Conservation (phyloP, 2,888 invertebrate genomes). For the Ligdia adustata region DNA sequence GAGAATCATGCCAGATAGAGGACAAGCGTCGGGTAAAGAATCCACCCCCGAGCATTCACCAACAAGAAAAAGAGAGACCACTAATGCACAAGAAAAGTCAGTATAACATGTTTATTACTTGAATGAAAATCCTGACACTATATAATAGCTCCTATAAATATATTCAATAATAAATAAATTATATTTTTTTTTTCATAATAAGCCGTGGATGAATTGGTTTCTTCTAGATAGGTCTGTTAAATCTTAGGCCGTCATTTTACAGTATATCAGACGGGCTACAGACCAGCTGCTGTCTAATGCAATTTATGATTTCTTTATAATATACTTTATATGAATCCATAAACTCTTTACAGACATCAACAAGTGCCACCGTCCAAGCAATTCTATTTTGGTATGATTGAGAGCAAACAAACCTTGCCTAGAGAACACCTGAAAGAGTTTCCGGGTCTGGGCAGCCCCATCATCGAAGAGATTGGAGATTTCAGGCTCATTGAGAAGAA, state of each 20-base stretch:
- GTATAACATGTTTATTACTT: no score
- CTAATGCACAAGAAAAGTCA: conserved; percentile 66
- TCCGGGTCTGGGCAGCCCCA: conserved; percentile 73
- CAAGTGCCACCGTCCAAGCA: conserved; percentile 70
- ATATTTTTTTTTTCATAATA: no score
- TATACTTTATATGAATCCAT: no score
- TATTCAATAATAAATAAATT: no score
- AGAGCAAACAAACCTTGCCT: conserved; percentile 65
- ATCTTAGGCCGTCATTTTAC: no score
- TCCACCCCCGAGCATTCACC: conserved; percentile 86
- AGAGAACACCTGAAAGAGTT: conserved; percentile 72
- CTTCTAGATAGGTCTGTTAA: no score
- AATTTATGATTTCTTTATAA: no score
- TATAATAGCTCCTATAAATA: no score
- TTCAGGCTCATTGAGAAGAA: conserved; percentile 76
- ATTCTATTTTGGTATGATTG: conserved; percentile 93
- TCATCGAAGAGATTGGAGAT: conserved; percentile 74
- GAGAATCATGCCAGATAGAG: conserved; percentile 72
- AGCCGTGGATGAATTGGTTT: no score
- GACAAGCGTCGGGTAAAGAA: conserved; percentile 86
- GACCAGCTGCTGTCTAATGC: no score
- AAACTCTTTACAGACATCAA: conserved; percentile 56
- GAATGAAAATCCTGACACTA: no score
- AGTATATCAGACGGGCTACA: no score
- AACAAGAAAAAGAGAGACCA: conserved; percentile 62